phyloP scores from a whole-genome alignment of 1,140 invertebrate species.

The Helicoverpa armigera region DNA sequence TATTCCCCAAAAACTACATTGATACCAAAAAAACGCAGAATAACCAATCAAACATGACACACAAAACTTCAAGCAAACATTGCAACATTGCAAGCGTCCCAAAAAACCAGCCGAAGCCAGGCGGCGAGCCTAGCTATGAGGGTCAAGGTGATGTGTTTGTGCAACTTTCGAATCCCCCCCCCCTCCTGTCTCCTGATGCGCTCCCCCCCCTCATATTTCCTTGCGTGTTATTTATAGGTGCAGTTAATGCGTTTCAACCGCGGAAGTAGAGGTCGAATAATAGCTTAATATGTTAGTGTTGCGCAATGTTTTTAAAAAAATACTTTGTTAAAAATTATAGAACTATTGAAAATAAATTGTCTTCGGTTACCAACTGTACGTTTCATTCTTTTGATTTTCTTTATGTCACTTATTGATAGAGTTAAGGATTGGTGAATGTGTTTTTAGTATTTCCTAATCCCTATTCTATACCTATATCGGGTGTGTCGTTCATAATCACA shows the following conservation, averaged over 20 bases:
- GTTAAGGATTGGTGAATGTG: too few relatives aligned
- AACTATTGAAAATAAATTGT: neutral
- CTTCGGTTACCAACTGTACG: too few relatives aligned
- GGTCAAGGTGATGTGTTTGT: constrained; percentile 61
- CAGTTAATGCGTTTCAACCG: neutral
- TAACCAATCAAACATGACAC: neutral
- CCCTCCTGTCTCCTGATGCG: constrained; percentile 32
- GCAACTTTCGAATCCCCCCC: constrained; percentile 61
- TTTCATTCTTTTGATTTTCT: too few relatives aligned
- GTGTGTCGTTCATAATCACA: too few relatives aligned
- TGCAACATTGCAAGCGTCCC: neutral
- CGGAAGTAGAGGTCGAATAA: constrained; percentile 16
- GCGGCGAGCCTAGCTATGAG: constrained; percentile 49
- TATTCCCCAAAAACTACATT: too few relatives aligned
- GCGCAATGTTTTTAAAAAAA: neutral
- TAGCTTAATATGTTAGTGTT: constrained; percentile 24
- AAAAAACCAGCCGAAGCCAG: constrained; percentile 3
- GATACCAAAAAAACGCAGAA: neutral
- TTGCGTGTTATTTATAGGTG: constrained; percentile 38
- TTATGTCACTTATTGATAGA: too few relatives aligned
- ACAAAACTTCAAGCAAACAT: neutral
- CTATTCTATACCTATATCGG: too few relatives aligned
- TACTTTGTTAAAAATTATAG: neutral
- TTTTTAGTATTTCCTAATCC: too few relatives aligned
- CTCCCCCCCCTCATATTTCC: constrained; percentile 10